These are phyloP conservation scores for Rhinogobio ventralis DNA, from an alignment of 2,797 vertebrate genomes.

Conservation along the genomic window DNA sequence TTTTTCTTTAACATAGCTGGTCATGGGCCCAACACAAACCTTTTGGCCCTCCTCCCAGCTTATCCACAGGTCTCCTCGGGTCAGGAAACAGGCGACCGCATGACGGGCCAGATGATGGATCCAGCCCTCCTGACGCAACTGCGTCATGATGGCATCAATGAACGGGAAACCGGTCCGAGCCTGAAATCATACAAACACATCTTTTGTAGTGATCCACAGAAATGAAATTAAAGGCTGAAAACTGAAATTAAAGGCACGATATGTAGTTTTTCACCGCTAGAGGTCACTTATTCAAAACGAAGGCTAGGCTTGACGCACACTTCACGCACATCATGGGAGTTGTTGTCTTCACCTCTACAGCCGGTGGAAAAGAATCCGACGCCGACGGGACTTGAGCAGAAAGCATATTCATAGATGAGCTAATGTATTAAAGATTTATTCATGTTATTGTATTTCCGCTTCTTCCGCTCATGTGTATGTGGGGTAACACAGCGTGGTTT, in stretches of 20 bases:
- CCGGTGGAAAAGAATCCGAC: too few species aligned
- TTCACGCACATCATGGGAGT: too few species aligned
- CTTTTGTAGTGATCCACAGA: neutral
- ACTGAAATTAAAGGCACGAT: neutral
- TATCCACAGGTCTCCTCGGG: constrained; percentile 79
- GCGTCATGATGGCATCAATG: constrained; percentile 81
- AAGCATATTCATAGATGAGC: too few species aligned
- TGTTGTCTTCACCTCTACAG: too few species aligned
- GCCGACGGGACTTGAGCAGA: too few species aligned
- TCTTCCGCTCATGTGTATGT: too few species aligned
- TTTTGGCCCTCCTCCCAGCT: constrained; percentile 82
- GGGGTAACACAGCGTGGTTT: too few species aligned
- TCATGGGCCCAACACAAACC: constrained; percentile 61
- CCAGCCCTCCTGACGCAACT: constrained; percentile 80
- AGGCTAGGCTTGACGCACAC: too few species aligned
- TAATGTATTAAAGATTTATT: too few species aligned
- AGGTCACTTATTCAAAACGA: too few species aligned
- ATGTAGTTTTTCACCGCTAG: too few species aligned
- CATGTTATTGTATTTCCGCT: too few species aligned
- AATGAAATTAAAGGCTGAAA: neutral
- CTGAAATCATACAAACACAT: constrained; percentile 57
- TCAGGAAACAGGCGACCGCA: constrained; percentile 80
- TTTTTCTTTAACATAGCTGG: neutral
- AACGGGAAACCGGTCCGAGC: constrained; percentile 78
- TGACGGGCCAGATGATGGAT: constrained; percentile 82